These are phyloP conservation scores for Phasianus colchicus DNA, from an alignment of 2,113 vertebrate genomes.

Conservation along the genomic window DNA sequence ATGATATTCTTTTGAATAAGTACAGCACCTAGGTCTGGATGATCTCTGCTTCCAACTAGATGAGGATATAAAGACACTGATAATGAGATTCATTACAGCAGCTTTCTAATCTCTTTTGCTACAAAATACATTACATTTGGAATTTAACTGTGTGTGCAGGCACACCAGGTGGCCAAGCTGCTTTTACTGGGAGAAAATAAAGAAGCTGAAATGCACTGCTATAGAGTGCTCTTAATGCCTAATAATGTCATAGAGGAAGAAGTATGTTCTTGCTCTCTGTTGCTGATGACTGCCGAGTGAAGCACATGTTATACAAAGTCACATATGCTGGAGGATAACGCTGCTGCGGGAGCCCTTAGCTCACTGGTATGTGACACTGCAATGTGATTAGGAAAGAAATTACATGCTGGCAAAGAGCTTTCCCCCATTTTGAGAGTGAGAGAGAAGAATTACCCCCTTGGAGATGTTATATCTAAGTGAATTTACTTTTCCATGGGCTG, in stretches of 20 bases:
- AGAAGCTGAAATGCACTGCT: slow-evolving; percentile 70
- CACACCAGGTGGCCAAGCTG: slow-evolving; percentile 75
- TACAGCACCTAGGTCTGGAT: slow-evolving; percentile 57
- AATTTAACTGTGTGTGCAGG: slow-evolving; percentile 73
- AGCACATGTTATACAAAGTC: slow-evolving; percentile 67
- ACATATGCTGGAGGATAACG: slow-evolving; percentile 65
- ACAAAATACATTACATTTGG: slow-evolving; percentile 73
- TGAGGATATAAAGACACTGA: slow-evolving; percentile 68
- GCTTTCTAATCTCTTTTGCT: slow-evolving; percentile 74
- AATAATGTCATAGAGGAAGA: slow-evolving; percentile 74
- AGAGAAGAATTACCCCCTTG: slow-evolving; percentile 55
- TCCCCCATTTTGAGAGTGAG: slow-evolving; percentile 49
- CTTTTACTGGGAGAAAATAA: slow-evolving; percentile 74
- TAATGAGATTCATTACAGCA: slow-evolving; percentile 76
- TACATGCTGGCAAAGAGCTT: slow-evolving; percentile 64
- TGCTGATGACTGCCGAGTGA: slow-evolving; percentile 64
- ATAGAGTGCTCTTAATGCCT: slow-evolving; percentile 70
- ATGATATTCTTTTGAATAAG: slow-evolving; percentile 47
- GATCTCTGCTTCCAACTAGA: slow-evolving; percentile 70
- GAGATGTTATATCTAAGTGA: slow-evolving; percentile 59
- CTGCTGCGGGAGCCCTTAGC: slow-evolving; percentile 70
- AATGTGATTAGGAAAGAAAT: slow-evolving; percentile 75
- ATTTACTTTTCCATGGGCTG: slow-evolving; percentile 57
- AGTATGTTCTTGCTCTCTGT: slow-evolving; percentile 67
- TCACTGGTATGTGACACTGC: slow-evolving; percentile 74